Evolutionary conservation across 2,113 vertebrate genomes (phyloP), one percentile per base, ranked within the genome.

Genomic region (Austrofundulus limnaeus): DNA sequence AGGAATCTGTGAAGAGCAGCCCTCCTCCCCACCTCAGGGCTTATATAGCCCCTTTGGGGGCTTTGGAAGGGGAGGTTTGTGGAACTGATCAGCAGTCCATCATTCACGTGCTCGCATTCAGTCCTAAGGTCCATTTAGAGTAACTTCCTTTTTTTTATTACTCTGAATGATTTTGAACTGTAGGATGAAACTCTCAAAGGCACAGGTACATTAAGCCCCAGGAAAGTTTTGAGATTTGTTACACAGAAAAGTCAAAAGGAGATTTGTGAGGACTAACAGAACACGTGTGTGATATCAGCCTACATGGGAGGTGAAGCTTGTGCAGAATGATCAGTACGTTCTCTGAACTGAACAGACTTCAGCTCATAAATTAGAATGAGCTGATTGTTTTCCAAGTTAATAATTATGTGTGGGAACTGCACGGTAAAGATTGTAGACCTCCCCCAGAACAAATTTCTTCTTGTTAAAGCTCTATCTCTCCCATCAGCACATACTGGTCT

Each of bases 331-430:
- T 55, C 37, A 56, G 23, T 8, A 9, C 49, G 34, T 47, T 20
- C n/a, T 70, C 10, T 48, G 16, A 41, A 45, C 15, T 38, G 21
- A 52, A 24, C 49, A 39, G 56, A 23, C 21, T 24, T 39, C 31
- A n/a, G 5, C 19, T 39, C 21, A 31, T 70, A 34, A 34, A 31
- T 37, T 61, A 25, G 48, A 56, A 42, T 43, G 15, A 55, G 21
- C 31, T 42, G 28, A 68, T 46, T 60, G 55, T 69, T 62, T 60
- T 59, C 59, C 78, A 61, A 25, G 43, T 16, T 61, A 55, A 77
- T 78, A 65, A 58, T 42, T 77, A 39, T 4, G 6, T 76, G 53
- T 77, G 61, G 58, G 25, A 70, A 65, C 58, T 80, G 47, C 64
- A 81, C 4, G 61, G 64, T 51, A 53, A 66, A 50, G 48, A 23